phyloP scores from a whole-genome alignment of 2,797 vertebrate genomes.

The Decapterus maruadsi region DNA sequence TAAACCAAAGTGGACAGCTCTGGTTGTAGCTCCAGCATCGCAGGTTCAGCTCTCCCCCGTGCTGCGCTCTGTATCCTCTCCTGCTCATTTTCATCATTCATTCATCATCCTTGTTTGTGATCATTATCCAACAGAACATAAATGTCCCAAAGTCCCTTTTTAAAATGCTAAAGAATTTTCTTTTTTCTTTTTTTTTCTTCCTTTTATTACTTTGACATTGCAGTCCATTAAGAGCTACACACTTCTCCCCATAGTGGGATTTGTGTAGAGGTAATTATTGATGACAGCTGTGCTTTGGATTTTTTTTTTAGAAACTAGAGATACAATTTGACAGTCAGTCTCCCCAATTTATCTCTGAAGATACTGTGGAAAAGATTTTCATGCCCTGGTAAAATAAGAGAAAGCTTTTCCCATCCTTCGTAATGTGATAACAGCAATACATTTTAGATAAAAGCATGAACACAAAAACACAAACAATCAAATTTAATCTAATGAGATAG shows the following conservation, averaged over 20 bases:
- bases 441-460: not conserved
- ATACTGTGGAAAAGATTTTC: not conserved
- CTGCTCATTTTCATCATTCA: not conserved
- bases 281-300: not conserved
- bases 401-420: too few species aligned
- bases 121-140: not conserved
- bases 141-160: not conserved
- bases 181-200: not conserved
- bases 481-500: not conserved
- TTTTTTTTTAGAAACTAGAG: not conserved
- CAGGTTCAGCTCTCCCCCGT: slow-evolving; percentile 10
- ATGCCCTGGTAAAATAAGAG: not conserved
- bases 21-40: slow-evolving; percentile 23
- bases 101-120: not conserved
- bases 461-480: not conserved
- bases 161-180: not conserved
- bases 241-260: not conserved
- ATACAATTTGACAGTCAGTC: not conserved
- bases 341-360: not conserved
- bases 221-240: not conserved
- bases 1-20: slow-evolving; percentile 12
- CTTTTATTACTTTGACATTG: not conserved
- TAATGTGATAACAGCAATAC: not conserved
- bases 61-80: not conserved
- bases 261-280: not conserved